Conservation (phyloP, 1,140 invertebrate genomes). For the Orius insidiosus region DNA sequence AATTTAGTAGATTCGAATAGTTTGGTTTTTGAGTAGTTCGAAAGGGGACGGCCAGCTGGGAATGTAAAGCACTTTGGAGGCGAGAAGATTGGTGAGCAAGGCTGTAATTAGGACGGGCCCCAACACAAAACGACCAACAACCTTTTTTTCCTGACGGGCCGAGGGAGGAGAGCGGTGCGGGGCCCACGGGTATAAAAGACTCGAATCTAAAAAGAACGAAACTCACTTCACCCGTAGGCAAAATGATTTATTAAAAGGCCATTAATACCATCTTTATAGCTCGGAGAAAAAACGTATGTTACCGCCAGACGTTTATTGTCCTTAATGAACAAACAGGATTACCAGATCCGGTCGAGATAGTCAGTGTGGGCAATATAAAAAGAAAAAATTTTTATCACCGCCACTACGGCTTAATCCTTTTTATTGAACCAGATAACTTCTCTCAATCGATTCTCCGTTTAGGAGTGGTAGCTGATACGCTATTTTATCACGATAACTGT, state of each 20-base stretch:
- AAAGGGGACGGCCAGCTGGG: background rate
- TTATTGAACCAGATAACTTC: too few species aligned
- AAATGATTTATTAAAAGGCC: constrained; percentile 5
- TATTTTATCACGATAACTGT: too few species aligned
- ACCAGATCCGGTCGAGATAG: background rate
- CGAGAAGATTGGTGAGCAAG: constrained; percentile 3
- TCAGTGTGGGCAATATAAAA: too few species aligned
- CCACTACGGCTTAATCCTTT: too few species aligned
- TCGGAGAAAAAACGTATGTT: background rate
- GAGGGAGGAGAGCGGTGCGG: too few species aligned
- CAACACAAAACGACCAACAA: constrained; percentile 5
- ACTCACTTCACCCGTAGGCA: background rate
- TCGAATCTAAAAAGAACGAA: too few species aligned
- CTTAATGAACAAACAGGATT: constrained; percentile 6
- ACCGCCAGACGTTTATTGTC: constrained; percentile 4
- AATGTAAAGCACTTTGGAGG: background rate
- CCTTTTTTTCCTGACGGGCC: background rate
- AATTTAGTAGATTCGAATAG: background rate
- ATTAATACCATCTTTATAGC: constrained; percentile 6
- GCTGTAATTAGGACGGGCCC: constrained; percentile 6
- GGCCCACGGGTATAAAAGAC: too few species aligned
- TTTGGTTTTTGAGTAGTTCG: background rate
- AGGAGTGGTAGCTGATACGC: too few species aligned
- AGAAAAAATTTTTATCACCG: too few species aligned
- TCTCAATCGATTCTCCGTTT: too few species aligned